Evolutionary conservation across 2,113 vertebrate species (phyloP), one percentile per base, ranked within the genome.

Genomic region (Numida meleagris): DNA sequence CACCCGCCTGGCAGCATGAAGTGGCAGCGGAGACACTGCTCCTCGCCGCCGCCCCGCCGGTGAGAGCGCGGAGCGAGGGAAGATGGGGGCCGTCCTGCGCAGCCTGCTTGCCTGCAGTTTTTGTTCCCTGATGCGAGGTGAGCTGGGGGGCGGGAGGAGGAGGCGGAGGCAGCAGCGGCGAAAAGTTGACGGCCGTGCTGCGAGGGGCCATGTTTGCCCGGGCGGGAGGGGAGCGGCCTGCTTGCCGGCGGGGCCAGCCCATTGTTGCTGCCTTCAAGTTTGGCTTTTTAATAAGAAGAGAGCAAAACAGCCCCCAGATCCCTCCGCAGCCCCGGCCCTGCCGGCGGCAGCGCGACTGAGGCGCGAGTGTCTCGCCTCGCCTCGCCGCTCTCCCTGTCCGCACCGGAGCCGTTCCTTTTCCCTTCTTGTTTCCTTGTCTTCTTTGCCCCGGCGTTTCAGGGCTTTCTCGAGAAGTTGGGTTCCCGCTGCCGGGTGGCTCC

Each of bases 51-150:
- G 75, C 96, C 94, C 95, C 89, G 93, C 93, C 93, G 95, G 84
- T 94, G 86, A 94, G 94, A 91, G 95, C 81, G 77, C 43, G 95
- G 88, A 74, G 80, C 55, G 76, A 90, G 34, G 86, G 96, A 99
- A 98, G 97, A 99, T 99, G 99, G 98, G 98, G 95, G 98, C 98
- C 98, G 98, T 98, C 95, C 97, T 99, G 96, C 98, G 98, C 97
- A 98, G 96, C 95, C 98, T 99, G 95, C 96, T 99, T 96, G 98
- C 98, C 95, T 98, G 97, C 97, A 98, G 97, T 96, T 98, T 99
- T 91, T 98, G 98, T 96, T 97, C 97, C 86, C 97, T 99, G 85
- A 91, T 99, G 96, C 50, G 25, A 51, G 50, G 50, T 51, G 50
- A 51, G 50, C 50, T n/a, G 8, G 50, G 50, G 50, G 50, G 50